phyloP scores from a whole-genome alignment of 2,888 invertebrate species.

The Drosophila siamana region DNA sequence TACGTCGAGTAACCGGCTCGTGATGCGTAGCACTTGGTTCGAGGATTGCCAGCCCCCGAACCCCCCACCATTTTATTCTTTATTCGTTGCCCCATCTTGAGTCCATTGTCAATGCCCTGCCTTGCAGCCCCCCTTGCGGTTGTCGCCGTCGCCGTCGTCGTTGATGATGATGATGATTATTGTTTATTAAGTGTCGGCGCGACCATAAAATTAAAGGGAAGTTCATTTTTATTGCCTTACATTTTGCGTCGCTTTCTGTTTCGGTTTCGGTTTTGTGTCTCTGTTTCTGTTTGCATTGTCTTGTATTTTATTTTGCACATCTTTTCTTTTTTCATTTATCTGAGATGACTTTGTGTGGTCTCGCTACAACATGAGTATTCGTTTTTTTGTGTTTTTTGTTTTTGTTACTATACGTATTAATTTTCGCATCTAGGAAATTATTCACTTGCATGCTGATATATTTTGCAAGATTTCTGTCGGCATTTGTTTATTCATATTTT shows the following conservation, averaged over 20 bases:
- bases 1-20: conserved; percentile 27
- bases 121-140: neutral
- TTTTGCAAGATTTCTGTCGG: conserved; percentile 14
- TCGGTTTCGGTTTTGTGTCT: conserved; percentile 29
- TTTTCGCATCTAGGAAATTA: conserved; percentile 15
- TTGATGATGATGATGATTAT: conserved; percentile 60
- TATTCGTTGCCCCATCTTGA: neutral
- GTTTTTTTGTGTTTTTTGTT: neutral
- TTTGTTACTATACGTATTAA: too few species aligned
- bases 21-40: conserved; percentile 59
- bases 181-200: conserved; percentile 82
- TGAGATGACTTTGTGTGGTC: conserved; percentile 66
- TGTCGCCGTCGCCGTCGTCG: conserved; percentile 25
- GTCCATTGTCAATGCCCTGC: conserved; percentile 17
- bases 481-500: conserved; percentile 16
- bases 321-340: conserved; percentile 34
- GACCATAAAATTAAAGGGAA: conserved; percentile 81
- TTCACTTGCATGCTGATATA: conserved; percentile 14
- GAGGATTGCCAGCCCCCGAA: conserved; percentile 1
- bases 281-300: conserved; percentile 20
- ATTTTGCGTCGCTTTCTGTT: conserved; percentile 53
- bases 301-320: conserved; percentile 18
- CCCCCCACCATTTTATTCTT: too few species aligned
- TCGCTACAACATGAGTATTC: conserved; percentile 19
- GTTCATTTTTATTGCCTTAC: conserved; percentile 72